Evolutionary conservation across 92 coral and sea anemone species (phyloP).

Genomic region (Virgularia gustaviana): DNA sequence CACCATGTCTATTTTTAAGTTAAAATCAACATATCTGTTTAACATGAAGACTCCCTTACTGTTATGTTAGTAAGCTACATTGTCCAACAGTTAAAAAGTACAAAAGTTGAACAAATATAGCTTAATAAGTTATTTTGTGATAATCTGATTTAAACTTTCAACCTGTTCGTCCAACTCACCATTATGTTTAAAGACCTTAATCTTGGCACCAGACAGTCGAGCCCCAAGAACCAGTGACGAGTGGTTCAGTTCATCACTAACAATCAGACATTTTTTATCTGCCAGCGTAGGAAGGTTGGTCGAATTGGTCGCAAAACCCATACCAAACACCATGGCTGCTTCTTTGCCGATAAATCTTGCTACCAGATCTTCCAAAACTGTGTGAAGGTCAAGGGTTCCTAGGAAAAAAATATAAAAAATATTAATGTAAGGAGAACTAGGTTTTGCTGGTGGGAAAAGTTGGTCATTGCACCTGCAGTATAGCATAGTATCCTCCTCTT

Average conservation of each 20-base stretch:
- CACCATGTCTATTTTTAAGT: slow-evolving; percentile 66
- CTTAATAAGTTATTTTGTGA: too few relatives aligned
- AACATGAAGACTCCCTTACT: background rate
- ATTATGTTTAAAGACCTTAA: slow-evolving; percentile 94
- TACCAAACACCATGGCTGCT: slow-evolving; percentile 96
- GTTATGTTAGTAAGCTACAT: too few relatives aligned
- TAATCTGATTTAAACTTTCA: too few relatives aligned
- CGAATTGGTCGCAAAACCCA: slow-evolving; percentile 99
- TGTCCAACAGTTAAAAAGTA: too few relatives aligned
- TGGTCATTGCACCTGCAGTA: too few relatives aligned
- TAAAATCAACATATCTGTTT: background rate
- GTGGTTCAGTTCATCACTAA: slow-evolving; percentile 94
- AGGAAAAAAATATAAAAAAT: background rate
- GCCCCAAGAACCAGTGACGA: slow-evolving; percentile 92
- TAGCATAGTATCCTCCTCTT: background rate
- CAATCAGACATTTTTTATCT: slow-evolving; percentile 81
- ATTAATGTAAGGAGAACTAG: background rate
- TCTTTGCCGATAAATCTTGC: slow-evolving; percentile 90
- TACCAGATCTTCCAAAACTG: slow-evolving; percentile 74
- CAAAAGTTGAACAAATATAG: too few relatives aligned
- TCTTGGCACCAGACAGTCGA: slow-evolving; percentile 88
- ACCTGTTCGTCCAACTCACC: slow-evolving; percentile 73
- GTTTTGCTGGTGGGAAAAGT: too few relatives aligned
- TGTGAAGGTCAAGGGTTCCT: slow-evolving; percentile 87
- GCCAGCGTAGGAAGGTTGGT: slow-evolving; percentile 93